A percentile compares a stretch with the other conserved stretches of the same genome.
Conservation (phyloP, 2,888 invertebrate species). For the Orchestes rusci region DNA sequence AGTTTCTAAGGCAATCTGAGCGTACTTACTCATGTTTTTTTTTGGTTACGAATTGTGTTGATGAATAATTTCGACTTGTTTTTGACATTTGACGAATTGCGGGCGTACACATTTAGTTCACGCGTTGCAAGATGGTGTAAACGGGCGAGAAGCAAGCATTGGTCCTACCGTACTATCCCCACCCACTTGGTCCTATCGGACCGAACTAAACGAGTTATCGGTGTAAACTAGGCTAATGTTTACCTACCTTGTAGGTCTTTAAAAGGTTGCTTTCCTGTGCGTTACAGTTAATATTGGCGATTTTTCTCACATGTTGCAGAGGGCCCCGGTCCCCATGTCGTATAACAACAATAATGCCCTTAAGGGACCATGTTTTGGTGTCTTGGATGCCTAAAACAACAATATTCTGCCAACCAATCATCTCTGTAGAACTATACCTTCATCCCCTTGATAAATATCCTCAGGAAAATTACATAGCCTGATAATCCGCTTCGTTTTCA, state of each 20-base stretch:
- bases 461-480: constrained; percentile 67
- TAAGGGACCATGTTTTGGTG: constrained; percentile 54
- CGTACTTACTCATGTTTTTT: too few species aligned
- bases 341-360: constrained; percentile 67
- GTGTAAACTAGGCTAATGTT: too few species aligned
- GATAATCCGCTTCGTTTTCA: constrained; percentile 59
- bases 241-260: constrained; percentile 39
- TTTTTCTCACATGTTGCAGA: constrained; percentile 72
- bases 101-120: too few species aligned
- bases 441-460: constrained; percentile 61
- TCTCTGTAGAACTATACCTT: constrained; percentile 50
- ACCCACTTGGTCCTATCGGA: too few species aligned
- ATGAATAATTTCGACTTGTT: too few species aligned
- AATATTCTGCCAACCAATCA: neutral
- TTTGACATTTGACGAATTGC: too few species aligned
- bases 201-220: too few species aligned
- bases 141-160: too few species aligned
- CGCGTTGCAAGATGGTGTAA: too few species aligned
- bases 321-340: constrained; percentile 89
- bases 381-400: constrained; percentile 40
- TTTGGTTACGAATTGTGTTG: too few species aligned
- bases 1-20: too few species aligned
- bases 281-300: constrained; percentile 72
- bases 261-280: constrained; percentile 38
- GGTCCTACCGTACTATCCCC: too few species aligned